Evolutionary conservation across 2,797 vertebrate species (phyloP).

Genomic region (Dendrocincla tyrannina): DNA sequence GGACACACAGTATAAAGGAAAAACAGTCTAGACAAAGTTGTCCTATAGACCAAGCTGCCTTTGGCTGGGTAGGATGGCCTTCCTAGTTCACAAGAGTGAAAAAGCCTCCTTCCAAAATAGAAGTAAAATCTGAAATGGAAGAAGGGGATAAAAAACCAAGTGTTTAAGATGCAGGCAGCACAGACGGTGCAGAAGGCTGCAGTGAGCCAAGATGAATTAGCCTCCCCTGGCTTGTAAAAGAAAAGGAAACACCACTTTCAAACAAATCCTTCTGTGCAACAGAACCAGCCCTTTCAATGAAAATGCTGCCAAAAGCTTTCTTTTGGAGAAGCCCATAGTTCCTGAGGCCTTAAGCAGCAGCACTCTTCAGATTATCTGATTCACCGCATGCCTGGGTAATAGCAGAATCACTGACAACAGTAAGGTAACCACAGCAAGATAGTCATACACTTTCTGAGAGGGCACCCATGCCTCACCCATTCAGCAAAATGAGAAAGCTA

Average conservation of each 20-base stretch:
- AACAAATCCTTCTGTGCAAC: slow-evolving; percentile 33
- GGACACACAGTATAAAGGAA: not conserved
- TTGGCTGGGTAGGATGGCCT: not conserved
- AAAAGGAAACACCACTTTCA: slow-evolving; percentile 6
- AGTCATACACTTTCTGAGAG: not conserved
- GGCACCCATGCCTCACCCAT: not conserved
- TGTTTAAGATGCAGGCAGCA: slow-evolving; percentile 33
- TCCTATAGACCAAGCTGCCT: not conserved
- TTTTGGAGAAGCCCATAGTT: not conserved
- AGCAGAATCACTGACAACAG: not conserved
- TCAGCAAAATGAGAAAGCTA: not conserved
- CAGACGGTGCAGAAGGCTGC: not conserved
- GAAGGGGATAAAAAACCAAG: not conserved
- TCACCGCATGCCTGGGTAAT: fast-evolving
- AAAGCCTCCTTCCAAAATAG: not conserved
- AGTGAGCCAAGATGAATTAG: slow-evolving; percentile 36
- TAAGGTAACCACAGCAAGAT: not conserved
- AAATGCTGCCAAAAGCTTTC: slow-evolving; percentile 1
- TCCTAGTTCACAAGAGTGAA: not conserved
- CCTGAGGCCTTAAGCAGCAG: not conserved
- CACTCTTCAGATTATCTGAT: not conserved
- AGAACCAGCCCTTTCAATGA: not conserved
- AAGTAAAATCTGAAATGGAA: not conserved
- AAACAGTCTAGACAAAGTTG: not conserved
- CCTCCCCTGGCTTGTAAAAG: not conserved